Conservation (phyloP, 2,113 vertebrate genomes). For the Coptodon bakossiorum region DNA sequence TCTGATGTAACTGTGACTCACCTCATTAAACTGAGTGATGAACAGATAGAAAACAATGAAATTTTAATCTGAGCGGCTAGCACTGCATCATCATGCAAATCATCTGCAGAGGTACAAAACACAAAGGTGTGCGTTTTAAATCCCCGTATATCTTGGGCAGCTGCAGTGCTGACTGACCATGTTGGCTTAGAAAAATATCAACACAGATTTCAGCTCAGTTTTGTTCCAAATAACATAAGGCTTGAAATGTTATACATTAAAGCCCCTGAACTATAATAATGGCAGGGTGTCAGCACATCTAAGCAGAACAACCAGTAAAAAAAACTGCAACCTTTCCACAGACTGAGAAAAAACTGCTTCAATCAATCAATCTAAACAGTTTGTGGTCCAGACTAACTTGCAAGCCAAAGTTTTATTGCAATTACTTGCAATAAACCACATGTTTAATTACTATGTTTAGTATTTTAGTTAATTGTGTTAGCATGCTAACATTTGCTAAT, state of each 20-base stretch:
- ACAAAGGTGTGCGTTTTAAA: background rate
- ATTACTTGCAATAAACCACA: background rate
- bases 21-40: slow-evolving; percentile 25
- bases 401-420: background rate
- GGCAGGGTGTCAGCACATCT: background rate
- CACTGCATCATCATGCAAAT: background rate
- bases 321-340: background rate
- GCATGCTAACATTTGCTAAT: background rate
- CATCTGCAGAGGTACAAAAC: background rate
- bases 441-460: background rate
- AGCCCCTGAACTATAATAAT: background rate
- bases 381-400: background rate
- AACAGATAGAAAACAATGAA: slow-evolving; percentile 4
- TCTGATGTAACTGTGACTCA: slow-evolving; percentile 46
- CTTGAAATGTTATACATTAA: background rate
- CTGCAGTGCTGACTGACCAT: background rate
- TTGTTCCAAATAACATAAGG: background rate
- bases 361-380: background rate
- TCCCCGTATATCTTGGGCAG: background rate
- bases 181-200: background rate
- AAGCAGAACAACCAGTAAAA: background rate
- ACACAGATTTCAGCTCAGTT: background rate
- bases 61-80: background rate
- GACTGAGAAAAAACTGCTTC: background rate
- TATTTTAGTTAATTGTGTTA: background rate